These are phyloP conservation scores for Popillia japonica DNA, from an alignment of 1,140 invertebrate species.

Conservation along the genomic window DNA sequence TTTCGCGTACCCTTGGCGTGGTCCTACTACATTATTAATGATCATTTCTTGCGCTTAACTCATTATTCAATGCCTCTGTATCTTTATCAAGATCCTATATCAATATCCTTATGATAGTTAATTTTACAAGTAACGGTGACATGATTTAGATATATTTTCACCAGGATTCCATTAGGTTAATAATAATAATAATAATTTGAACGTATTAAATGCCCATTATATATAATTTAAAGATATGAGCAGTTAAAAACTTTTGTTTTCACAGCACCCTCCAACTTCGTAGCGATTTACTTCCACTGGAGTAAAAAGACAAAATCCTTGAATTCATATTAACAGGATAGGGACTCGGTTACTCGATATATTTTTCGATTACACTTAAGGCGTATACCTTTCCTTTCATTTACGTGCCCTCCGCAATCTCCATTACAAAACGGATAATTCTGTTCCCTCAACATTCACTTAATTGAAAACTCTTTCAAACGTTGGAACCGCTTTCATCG, in stretches of 20 bases:
- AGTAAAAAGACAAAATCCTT: background rate
- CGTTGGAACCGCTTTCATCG: background rate
- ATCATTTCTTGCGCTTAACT: constrained; percentile 27
- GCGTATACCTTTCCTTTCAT: background rate
- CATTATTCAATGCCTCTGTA: constrained; percentile 30
- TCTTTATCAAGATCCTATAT: constrained; percentile 22
- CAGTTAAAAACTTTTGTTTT: background rate
- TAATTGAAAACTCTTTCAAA: background rate
- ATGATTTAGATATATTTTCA: background rate
- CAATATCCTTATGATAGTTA: constrained; percentile 20
- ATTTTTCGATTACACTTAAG: constrained; percentile 5
- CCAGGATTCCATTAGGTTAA: no score
- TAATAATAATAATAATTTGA: no score
- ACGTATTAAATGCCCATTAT: no score
- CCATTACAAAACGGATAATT: background rate
- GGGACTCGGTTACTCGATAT: background rate
- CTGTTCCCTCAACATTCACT: background rate
- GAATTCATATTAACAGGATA: background rate
- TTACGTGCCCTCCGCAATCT: background rate
- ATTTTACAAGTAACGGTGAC: background rate
- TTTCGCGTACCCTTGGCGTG: background rate
- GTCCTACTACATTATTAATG: constrained; percentile 30
- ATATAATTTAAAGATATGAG: no score
- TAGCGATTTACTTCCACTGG: background rate
- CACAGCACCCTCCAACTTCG: background rate